These are phyloP conservation scores for Pimephales promelas DNA, from an alignment of 2,113 vertebrate genomes.

Conservation along the genomic window DNA sequence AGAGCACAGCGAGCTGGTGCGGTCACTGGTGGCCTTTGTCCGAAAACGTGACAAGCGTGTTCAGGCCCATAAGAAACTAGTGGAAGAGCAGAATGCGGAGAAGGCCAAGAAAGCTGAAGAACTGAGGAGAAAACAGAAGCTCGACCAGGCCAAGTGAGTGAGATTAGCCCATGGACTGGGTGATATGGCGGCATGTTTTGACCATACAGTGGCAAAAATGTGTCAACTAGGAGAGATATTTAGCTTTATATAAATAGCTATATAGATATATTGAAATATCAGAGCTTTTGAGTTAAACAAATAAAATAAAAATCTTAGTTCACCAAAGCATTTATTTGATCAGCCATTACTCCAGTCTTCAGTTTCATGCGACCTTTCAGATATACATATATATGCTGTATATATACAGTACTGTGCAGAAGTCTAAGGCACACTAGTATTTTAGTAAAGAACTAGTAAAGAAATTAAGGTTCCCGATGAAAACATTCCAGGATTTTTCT, in stretches of 20 bases:
- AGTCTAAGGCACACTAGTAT: too few species aligned
- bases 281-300: too few species aligned
- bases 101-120: slow-evolving; percentile 88
- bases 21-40: slow-evolving; percentile 90
- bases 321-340: too few species aligned
- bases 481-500: too few species aligned
- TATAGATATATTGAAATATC: neutral
- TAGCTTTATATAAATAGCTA: neutral
- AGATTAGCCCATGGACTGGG: neutral
- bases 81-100: slow-evolving; percentile 92
- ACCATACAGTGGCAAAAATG: too few species aligned
- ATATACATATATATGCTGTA: too few species aligned
- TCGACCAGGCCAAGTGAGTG: slow-evolving; percentile 87
- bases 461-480: too few species aligned
- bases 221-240: neutral
- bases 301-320: too few species aligned
- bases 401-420: too few species aligned
- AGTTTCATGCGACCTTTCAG: too few species aligned
- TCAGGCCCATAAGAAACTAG: slow-evolving; percentile 88
- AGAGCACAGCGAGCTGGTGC: slow-evolving; percentile 89
- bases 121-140: slow-evolving; percentile 86
- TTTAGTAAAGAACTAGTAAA: too few species aligned
- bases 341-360: too few species aligned
- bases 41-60: slow-evolving; percentile 92
- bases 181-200: neutral